Evolutionary conservation across 2,797 vertebrate species (phyloP), one percentile per base, ranked within the genome.

Genomic region (Gymnopithys bicolor): DNA sequence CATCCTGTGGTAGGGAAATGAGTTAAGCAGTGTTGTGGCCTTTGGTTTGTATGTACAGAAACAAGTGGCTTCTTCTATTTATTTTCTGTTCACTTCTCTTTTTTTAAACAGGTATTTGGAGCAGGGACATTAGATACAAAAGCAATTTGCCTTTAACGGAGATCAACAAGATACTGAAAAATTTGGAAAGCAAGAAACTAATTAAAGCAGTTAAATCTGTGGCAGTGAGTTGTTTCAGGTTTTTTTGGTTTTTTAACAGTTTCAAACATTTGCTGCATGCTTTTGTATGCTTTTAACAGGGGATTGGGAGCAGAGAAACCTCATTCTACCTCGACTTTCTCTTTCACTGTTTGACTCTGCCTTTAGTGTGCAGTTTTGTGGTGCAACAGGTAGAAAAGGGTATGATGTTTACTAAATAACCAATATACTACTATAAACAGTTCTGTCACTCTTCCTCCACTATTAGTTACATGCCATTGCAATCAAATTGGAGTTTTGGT

Each of bases 191-290:
- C 98, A 99, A 99, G 97, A 99, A 99, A 55, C 98, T 99, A 59
- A 99, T 99, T 96, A 99, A 99, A 97, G 99, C 99, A 11, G 99
- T 99, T 43, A 99, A 99, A 89, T 99, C 99, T 90, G 99, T 99
- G 28, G 99, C 99, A 13, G 99, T 99, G 97, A 99, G 99, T 43
- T 43, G 41, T 43, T 43, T 43, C 18, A 16, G 41, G 17, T 18
- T 43, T 43, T 43, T 43, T 43, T 43, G 16, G 18, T 43, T 43
- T 43, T 43, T 43, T 43, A 43, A 86, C 8, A 5, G 13, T 33
- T 78, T 91, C 25, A 91, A n/a, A 23, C 0, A 4, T 70, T 32
- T 91, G 25, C 48, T 89, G n/a, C 24, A 11, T 66, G 46, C 15
- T 89, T 39, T 43, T 53, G 5, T 33, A 2, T 76, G 39, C 33